Evolutionary conservation across 2,797 vertebrate species (phyloP).

Genomic region (Brotogeris chrysoptera): DNA sequence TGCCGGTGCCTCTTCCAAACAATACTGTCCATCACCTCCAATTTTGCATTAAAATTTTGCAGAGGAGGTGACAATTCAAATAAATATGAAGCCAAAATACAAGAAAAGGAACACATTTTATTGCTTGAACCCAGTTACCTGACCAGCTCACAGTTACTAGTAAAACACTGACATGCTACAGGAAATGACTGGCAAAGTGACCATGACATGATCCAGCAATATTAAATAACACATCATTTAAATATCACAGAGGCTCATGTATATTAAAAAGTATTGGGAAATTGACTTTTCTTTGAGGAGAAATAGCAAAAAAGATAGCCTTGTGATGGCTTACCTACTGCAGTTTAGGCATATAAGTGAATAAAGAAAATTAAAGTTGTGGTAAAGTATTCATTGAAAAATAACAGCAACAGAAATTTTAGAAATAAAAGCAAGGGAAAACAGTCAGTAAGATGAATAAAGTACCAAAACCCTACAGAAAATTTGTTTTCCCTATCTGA

Average conservation of each 20-base stretch:
- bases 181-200: background rate
- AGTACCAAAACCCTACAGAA: background rate
- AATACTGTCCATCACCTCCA: background rate
- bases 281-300: background rate
- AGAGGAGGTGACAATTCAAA: background rate
- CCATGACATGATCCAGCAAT: background rate
- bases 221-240: background rate
- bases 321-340: background rate
- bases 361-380: background rate
- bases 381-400: background rate
- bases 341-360: background rate
- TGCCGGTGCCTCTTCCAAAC: background rate
- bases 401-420: background rate
- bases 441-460: background rate
- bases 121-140: background rate
- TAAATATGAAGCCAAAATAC: background rate
- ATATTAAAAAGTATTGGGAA: background rate
- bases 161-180: rapidly evolving
- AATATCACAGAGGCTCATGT: background rate
- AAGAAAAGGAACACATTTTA: background rate
- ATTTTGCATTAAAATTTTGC: background rate
- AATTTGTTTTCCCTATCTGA: background rate
- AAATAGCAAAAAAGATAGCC: background rate
- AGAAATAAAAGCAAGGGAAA: background rate
- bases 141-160: background rate